Base-by-base conservation (phyloP, 2,888 invertebrate species). In the Cantharis rustica region DNA sequence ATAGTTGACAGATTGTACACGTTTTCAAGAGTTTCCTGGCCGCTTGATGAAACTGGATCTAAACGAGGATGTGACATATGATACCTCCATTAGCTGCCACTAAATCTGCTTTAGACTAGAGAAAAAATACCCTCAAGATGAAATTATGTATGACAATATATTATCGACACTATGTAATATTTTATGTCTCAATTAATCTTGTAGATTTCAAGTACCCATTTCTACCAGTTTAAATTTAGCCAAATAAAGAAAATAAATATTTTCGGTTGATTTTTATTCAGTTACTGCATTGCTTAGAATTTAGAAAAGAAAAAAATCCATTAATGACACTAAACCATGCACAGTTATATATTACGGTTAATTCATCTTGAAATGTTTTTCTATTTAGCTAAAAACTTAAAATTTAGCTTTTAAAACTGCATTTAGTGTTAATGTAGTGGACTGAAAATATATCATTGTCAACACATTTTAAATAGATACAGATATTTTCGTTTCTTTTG, bases 1-100 rank as follows among this genome's bases (percentile, higher is more conserved):
- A 71, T 73, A 79, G 81, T 83, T 82, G 83, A 83, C 83, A 82
- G 83, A 82, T 83, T 84, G 83, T 82, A 82, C 83, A 81, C 83
- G 81, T 79, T 81, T 82, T 83, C 79, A 80, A 82, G 81, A 79
- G 79, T 81, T 83, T 82, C 82, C 82, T 79, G 82, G 75, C 78
- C 82, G 80, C 79, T 79, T 81, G 81, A 81, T 81, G 82, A 82
- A 82, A 82, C 82, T 79, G 80, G 82, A 82, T 77, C 80, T 76
- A 74, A 79, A 77, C 79, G 79, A 81, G 82, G 81, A 81, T 81
- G 82, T 81, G 82, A 81, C 78, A 82, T 80, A 82, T 79, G 80
- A 82, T 80, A 82, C 76, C 81, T 77, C 82, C 82, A 82, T 82
- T 82, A 82, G 81, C 77, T 78, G 62, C 71, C 69, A 72, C 72